phyloP scores from a whole-genome alignment of 2,888 invertebrate genomes.

The Pheosia tremula region DNA sequence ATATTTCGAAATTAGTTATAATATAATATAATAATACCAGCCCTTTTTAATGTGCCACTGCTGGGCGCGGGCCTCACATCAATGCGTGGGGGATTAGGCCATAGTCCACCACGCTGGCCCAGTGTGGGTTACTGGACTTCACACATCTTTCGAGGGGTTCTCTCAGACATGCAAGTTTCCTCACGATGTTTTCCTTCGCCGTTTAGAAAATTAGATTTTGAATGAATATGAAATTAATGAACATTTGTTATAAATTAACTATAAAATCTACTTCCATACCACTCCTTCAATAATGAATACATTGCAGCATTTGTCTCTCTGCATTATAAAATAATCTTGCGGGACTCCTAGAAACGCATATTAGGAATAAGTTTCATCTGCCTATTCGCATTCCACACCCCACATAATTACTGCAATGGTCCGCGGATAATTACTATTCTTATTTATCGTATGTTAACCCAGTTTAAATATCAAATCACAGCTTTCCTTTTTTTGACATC shows the following conservation, averaged over 20 bases:
- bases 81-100: too few species aligned
- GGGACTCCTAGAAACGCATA: slow-evolving; percentile 25
- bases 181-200: too few species aligned
- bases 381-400: slow-evolving; percentile 19
- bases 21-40: too few species aligned
- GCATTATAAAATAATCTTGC: slow-evolving; percentile 16
- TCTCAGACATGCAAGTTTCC: too few species aligned
- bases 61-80: too few species aligned
- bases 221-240: not conserved
- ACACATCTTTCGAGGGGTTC: too few species aligned
- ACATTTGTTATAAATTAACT: too few species aligned
- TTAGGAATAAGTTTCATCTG: slow-evolving; percentile 21
- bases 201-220: not conserved
- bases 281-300: slow-evolving; percentile 10
- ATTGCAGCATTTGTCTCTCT: slow-evolving; percentile 11
- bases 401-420: too few species aligned
- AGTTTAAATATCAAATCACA: slow-evolving; percentile 45
- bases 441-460: slow-evolving; percentile 32
- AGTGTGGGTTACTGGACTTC: too few species aligned
- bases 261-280: not conserved
- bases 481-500: slow-evolving; percentile 40
- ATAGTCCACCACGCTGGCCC: too few species aligned
- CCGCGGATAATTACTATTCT: not conserved
- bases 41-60: too few species aligned
- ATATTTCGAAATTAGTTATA: not conserved